Conservation (phyloP, 2,113 vertebrate species). For the Sturnus vulgaris region DNA sequence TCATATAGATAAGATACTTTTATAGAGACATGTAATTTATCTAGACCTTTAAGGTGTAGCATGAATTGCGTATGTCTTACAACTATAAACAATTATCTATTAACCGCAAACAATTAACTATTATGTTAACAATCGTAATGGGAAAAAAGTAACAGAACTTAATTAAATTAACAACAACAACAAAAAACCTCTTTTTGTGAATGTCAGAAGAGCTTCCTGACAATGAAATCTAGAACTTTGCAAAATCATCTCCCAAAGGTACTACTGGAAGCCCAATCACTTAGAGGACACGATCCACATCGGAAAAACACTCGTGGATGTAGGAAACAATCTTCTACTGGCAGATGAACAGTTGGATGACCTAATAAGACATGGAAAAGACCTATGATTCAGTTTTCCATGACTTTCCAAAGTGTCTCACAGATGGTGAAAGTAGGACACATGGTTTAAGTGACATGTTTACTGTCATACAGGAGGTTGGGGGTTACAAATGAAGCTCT, state of each 20-base stretch:
- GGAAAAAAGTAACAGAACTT: background rate
- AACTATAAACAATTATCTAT: background rate
- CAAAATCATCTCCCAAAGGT: background rate
- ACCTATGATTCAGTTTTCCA: slow-evolving; percentile 39
- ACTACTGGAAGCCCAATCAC: background rate
- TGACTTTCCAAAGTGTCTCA: background rate
- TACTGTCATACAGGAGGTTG: background rate
- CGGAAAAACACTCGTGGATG: slow-evolving; percentile 34
- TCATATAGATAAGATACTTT: background rate
- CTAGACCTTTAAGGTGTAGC: background rate
- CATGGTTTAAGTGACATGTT: background rate
- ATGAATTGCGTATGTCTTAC: background rate
- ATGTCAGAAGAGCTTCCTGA: background rate
- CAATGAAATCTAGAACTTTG: background rate
- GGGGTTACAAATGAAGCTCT: background rate
- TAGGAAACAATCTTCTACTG: slow-evolving; percentile 49
- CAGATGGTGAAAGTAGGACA: slow-evolving; percentile 53
- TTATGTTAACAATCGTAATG: background rate
- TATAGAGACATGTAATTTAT: background rate
- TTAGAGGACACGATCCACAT: background rate
- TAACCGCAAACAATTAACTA: background rate
- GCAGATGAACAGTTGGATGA: slow-evolving; percentile 28
- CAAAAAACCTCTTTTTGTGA: background rate
- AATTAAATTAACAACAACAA: background rate
- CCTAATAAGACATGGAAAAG: slow-evolving; percentile 36